Evolutionary conservation across 2,113 vertebrate genomes (phyloP), one percentile per base, ranked within the genome.

Genomic region (Sturnus vulgaris): DNA sequence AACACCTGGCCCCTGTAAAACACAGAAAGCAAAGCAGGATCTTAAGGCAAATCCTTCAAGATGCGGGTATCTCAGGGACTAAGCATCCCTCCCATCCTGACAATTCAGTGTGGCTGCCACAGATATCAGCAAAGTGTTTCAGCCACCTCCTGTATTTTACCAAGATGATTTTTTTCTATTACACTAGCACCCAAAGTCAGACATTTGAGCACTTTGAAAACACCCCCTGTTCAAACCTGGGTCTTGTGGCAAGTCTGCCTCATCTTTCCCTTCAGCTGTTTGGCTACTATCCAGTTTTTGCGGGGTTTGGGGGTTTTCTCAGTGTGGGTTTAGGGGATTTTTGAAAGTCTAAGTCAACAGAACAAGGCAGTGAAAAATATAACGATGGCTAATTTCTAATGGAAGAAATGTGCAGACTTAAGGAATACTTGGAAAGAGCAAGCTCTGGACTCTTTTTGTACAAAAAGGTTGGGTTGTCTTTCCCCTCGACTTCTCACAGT

Each of bases 211-310:
- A 0, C 23, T 75, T 47, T 59, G 27, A 12, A 78, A 56, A 28
- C 6, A 24, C 2, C 4, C 7, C 11, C 5, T 7, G 31, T 10
- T 53, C 37, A 73, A 72, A 65, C 11, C 12, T 23, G 31, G 61
- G 20, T 42, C 55, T 73, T 0, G 1, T 65, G 37, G 42, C 0
- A 0, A 91, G 28, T 16, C 64, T 69, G 44, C 6, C 24, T 52
- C 10, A 0, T 50, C 46, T 86, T 42, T 69, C 71, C n/a, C 40
- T 86, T 86, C 0, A 2, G 13, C 22, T 46, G 4, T 64, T 78
- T 64, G 70, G n/a, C 69, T 71, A 25, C 7, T 53, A 40, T 39
- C 42, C 68, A 42, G 4, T 25, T 82, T 82, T 49, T 15, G 14
- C 0, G 0, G 23, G 12, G 10, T 13, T 28, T 33, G 5, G 28